phyloP scores from a whole-genome alignment of 2,797 vertebrate species.

The Pseudochirops cupreus region DNA sequence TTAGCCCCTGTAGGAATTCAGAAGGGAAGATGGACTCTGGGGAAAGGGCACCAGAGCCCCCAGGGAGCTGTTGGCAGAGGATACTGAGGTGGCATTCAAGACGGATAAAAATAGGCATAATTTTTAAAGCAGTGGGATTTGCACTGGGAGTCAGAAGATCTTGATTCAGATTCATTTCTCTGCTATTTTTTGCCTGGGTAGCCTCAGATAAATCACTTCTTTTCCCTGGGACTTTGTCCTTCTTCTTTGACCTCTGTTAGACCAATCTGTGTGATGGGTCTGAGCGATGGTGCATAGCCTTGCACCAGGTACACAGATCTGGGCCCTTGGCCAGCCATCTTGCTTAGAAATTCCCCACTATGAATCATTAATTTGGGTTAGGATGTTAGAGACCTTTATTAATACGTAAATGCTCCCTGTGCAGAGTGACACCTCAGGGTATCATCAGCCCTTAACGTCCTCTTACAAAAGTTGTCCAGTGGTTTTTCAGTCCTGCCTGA shows the following conservation, averaged over 20 bases:
- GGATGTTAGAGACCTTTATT: slow-evolving; percentile 4
- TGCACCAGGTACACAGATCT: neutral
- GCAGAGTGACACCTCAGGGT: neutral
- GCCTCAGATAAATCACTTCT: neutral
- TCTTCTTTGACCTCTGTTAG: neutral
- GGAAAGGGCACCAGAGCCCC: no score
- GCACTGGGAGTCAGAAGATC: no score
- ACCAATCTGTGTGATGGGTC: neutral
- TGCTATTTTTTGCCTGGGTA: neutral
- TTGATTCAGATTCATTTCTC: neutral
- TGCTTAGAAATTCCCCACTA: neutral
- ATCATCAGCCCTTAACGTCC: neutral
- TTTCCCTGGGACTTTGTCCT: neutral
- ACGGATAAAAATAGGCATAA: no score
- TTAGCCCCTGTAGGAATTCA: no score
- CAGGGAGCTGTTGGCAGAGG: no score
- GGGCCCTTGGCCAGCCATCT: neutral
- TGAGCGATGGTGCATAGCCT: neutral
- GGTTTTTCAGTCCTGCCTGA: neutral
- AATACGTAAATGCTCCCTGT: neutral
- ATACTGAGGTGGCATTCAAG: no score
- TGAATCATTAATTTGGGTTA: neutral
- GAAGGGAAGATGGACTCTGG: no score
- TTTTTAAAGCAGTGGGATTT: no score
- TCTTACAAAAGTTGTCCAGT: neutral